Evolutionary conservation across 2,113 vertebrate genomes (phyloP), one percentile per base, ranked within the genome.

Genomic region (Pituophis catenifer): DNA sequence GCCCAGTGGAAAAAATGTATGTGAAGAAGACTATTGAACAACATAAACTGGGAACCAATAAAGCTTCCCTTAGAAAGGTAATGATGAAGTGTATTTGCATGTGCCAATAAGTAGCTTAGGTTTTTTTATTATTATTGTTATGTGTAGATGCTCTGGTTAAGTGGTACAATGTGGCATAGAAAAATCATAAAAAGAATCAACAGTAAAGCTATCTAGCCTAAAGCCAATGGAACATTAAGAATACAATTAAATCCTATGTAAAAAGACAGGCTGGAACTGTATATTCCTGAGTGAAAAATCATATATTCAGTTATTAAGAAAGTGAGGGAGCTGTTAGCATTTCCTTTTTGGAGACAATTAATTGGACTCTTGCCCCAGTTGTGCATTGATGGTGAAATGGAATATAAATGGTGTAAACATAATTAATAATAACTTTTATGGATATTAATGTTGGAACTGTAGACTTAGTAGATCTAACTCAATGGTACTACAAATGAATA

Each of bases 31-130:
- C 98, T 29, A 98, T 98, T 38, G 97, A 98, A 90, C 97, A 97
- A 62, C 98, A 98, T 85, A 98, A 97, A 58, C 95, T 98, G 95
- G 98, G 98, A 29, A 98, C 97, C 94, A 98, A 98, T 53, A 98
- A 97, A 95, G 94, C 94, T 0, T 62, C 97, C 54, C 94, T 98
- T 75, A 96, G 96, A 92, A 97, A 98, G 98, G 98, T 98, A 97
- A 38, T 44, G 65, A 44, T 94, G 0, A 23, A 57, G 24, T 1
- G 15, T 2, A 29, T 19, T 17, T 26, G 23, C 33, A 44, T 9
- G 3, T 81, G 33, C 75, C 17, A 21, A 38, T 11, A 89, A 5
- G n/a, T 48, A 11, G 57, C 48, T 1, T 38, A 85, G 53, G 26
- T 50, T 85, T 26, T 89, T 93, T 81, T 81, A 65, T 26, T 26